A percentile compares a stretch with the other conserved stretches of the same genome.
These are phyloP conservation scores for Cephalopterus ornatus DNA, from an alignment of 2,113 vertebrate species.

Conservation along the genomic window DNA sequence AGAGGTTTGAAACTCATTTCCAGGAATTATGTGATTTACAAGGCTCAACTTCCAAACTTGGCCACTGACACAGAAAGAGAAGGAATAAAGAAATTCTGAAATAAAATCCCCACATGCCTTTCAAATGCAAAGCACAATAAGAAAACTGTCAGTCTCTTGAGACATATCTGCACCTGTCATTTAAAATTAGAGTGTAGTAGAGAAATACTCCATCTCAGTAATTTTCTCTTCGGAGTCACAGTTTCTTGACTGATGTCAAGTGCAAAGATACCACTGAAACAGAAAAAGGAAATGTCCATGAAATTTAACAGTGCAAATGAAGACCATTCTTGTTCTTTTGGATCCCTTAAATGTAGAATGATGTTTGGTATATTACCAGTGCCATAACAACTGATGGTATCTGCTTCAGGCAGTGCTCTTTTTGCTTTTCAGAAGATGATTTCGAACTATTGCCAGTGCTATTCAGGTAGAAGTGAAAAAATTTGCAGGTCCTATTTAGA, in stretches of 20 bases:
- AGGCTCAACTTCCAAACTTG: constrained; percentile 25
- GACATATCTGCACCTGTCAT: background rate
- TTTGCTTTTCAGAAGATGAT: background rate
- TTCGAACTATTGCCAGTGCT: background rate
- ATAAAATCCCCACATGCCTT: background rate
- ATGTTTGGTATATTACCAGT: background rate
- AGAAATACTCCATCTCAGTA: background rate
- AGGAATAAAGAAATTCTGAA: background rate
- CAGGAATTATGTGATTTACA: constrained; percentile 57
- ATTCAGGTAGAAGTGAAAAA: background rate
- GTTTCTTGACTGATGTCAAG: background rate
- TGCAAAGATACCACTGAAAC: background rate
- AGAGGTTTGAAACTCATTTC: constrained; percentile 47
- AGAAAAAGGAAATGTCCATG: background rate
- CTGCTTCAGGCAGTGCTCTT: background rate
- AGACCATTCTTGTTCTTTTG: background rate
- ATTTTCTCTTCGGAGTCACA: background rate
- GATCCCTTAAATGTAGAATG: background rate
- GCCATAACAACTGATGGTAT: background rate
- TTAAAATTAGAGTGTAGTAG: background rate
- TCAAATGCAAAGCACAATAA: background rate
- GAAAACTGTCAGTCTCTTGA: background rate
- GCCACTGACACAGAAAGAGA: background rate
- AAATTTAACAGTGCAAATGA: background rate
- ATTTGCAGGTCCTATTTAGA: background rate